Base-by-base conservation (phyloP, 2,113 vertebrate species). In the Chlorocebus sabaeus region DNA sequence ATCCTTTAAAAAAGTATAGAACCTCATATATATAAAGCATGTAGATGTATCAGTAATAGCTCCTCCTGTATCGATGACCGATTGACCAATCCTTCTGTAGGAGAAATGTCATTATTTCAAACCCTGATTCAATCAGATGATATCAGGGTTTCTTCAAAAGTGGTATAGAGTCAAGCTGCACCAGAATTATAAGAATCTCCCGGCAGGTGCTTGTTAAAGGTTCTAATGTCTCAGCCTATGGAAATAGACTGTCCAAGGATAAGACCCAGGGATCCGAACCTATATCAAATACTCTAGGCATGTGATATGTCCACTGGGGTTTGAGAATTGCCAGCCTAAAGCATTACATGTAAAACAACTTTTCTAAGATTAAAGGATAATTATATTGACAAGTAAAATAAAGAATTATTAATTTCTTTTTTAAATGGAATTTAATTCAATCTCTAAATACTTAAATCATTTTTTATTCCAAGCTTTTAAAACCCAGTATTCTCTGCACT, bases 261-360 rank as follows among this genome's bases (percentile, higher is more conserved):
- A 1, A 90, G 20, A 43, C 5, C 52, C 52, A 92, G 68, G 11
- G 43, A 48, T 20, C 27, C n/a, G 4, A 11, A 81, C 11, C 90
- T 88, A 13, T 0, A 90, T n/a, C 10, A 95, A 86, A 90, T 40
- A 27, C 5, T 72, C 57, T 30, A 75, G 8, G n/a, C 82, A 67
- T 83, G 5, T 25, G 23, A 84, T 55, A 64, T 57, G 27, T 20
- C 52, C 32, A 1, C 1, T 45, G 59, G 82, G 40, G 16, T 57
- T 67, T 88, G 30, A 86, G 20, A 88, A 73, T 18, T 81, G 45
- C 18, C 35, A 83, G 1, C 5, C 1, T 55, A 43, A 97, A 96
- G 64, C 12, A 96, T 16, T 59, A 95, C 50, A 97, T 43, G 95
- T 67, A 76, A 70, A 92, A 90, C 45, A 90, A 70, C 5, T 64